Conservation (phyloP, 2,888 invertebrate genomes). For the Torymus auratus region DNA sequence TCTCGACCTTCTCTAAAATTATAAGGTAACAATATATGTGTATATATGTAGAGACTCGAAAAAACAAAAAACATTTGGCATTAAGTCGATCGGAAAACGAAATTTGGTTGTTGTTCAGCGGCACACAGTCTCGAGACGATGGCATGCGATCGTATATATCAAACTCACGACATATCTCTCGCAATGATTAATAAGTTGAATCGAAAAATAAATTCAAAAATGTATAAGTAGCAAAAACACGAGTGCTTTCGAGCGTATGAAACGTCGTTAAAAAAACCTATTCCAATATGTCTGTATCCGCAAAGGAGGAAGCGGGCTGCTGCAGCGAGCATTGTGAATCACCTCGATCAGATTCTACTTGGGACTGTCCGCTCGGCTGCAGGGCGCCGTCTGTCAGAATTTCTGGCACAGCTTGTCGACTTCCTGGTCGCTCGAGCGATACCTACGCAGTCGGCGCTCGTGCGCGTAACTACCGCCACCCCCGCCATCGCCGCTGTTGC, state of each 20-base stretch:
- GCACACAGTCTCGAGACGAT: no score
- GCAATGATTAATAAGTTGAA: no score
- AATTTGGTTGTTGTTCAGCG: no score
- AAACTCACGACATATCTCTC: no score
- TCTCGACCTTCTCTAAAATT: background rate
- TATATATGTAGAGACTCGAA: no score
- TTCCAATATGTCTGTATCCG: constrained; percentile 41
- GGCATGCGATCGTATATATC: no score
- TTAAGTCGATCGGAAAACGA: no score
- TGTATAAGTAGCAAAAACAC: constrained; percentile 15
- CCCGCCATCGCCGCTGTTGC: background rate
- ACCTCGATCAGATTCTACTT: background rate
- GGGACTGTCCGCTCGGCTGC: constrained; percentile 5
- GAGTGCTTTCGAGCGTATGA: background rate
- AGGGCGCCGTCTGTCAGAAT: constrained; percentile 47
- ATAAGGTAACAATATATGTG: background rate
- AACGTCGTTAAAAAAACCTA: constrained; percentile 14
- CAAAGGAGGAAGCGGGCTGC: background rate
- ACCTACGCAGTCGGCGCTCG: constrained; percentile 67
- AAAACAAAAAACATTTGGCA: background rate
- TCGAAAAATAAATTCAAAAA: constrained; percentile 6
- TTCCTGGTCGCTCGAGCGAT: constrained; percentile 72
- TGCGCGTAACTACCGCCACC: constrained; percentile 41
- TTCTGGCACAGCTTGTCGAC: constrained; percentile 71
- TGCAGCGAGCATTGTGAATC: constrained; percentile 5